Percentiles rank a stretch among this genome's conserved stretches.
These are phyloP conservation scores for Phrynosoma platyrhinos DNA, from an alignment of 2,113 vertebrate genomes.

Conservation along the genomic window DNA sequence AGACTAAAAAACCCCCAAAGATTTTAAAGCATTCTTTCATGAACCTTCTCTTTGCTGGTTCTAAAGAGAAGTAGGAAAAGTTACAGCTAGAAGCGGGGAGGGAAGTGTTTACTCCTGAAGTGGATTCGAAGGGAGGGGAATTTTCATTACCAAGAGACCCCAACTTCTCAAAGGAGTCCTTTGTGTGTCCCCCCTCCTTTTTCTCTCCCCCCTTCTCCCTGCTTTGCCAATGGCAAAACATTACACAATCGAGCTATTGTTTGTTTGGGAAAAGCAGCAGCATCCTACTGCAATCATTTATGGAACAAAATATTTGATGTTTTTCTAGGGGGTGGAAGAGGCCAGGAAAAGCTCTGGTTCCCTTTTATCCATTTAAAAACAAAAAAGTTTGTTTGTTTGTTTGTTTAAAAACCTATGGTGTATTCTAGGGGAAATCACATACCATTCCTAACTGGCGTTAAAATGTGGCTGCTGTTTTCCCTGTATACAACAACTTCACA, in stretches of 20 bases:
- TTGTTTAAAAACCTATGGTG: conserved; percentile 19
- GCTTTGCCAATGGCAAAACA: conserved; percentile 81
- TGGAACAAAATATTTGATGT: conserved; percentile 90
- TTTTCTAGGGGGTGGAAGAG: conserved; percentile 73
- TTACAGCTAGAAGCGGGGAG: not conserved
- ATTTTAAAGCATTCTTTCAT: conserved; percentile 1
- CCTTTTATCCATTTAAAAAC: conserved; percentile 32
- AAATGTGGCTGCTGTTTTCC: not conserved
- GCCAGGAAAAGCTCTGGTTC: conserved; percentile 60
- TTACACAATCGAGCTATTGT: conserved; percentile 89
- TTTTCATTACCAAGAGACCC: conserved; percentile 45
- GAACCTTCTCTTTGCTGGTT: conserved; percentile 20
- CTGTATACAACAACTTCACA: not conserved
- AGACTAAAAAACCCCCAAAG: not conserved
- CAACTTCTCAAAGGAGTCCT: conserved; percentile 80
- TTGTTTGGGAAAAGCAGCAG: conserved; percentile 77
- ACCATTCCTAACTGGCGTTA: not conserved
- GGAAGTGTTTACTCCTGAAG: conserved; percentile 21
- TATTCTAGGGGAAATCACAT: conserved; percentile 13
- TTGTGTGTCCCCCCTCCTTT: conserved; percentile 76
- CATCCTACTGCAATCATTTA: conserved; percentile 93
- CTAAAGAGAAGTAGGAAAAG: not conserved
- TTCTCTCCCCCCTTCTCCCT: conserved; percentile 39
- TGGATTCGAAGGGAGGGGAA: conserved; percentile 33
- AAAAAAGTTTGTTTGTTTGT: not conserved